These are phyloP conservation scores for Meliscaeva auricollis DNA, from an alignment of 2,888 invertebrate genomes.

Conservation along the genomic window DNA sequence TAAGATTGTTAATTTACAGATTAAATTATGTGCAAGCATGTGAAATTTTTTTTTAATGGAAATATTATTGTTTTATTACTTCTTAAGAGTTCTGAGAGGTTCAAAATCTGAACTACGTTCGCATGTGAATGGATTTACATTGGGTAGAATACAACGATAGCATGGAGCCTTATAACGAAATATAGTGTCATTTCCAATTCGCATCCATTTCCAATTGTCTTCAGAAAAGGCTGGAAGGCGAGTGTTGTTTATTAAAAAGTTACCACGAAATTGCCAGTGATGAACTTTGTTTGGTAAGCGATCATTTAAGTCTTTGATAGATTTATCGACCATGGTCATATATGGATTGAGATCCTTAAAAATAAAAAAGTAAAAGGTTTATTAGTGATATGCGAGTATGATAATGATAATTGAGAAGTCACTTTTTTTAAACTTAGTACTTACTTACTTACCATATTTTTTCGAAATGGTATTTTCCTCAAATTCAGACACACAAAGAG, in stretches of 20 bases:
- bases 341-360: slow-evolving; percentile 50
- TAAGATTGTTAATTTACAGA: neutral
- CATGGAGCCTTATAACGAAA: slow-evolving; percentile 81
- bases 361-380: neutral
- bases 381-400: no score
- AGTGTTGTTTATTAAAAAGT: slow-evolving; percentile 86
- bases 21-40: slow-evolving; percentile 40
- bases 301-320: slow-evolving; percentile 88
- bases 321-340: slow-evolving; percentile 88
- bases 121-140: slow-evolving; percentile 89
- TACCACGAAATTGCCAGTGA: slow-evolving; percentile 88
- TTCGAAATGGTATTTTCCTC: slow-evolving; percentile 78
- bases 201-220: slow-evolving; percentile 90
- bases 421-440: no score
- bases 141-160: slow-evolving; percentile 88
- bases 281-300: slow-evolving; percentile 85
- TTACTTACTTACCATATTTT: slow-evolving; percentile 45
- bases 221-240: slow-evolving; percentile 87
- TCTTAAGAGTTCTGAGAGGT: slow-evolving; percentile 88
- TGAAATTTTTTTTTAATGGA: slow-evolving; percentile 10
- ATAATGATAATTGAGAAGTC: no score
- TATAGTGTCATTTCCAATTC: slow-evolving; percentile 85
- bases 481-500: slow-evolving; percentile 86
- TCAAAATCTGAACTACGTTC: slow-evolving; percentile 86
- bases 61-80: slow-evolving; percentile 82